A percentile compares a stretch with the other conserved stretches of the same genome.
Evolutionary conservation across 30 jellyfish, hydroid and myxozoan species (phyloP).

Genomic region (Hydractinia echinata): DNA sequence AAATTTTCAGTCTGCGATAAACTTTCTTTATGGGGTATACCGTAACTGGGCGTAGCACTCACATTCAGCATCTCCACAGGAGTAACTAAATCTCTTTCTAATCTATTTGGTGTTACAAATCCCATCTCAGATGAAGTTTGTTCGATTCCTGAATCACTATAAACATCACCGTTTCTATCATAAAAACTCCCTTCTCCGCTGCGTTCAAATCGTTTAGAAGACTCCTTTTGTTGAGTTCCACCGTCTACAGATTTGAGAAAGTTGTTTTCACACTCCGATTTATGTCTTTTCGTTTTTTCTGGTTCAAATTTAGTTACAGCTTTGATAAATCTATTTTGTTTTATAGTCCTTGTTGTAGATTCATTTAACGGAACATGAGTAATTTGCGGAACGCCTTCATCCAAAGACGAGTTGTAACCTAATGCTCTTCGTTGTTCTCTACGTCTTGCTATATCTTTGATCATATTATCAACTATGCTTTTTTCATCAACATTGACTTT

Average conservation of each 20-base stretch:
- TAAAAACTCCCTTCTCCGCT: neutral
- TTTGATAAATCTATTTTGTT: too few species aligned
- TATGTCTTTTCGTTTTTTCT: too few species aligned
- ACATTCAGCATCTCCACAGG: neutral
- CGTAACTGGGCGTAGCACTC: too few species aligned
- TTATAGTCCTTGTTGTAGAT: neutral
- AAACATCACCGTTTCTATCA: neutral
- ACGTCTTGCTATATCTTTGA: conserved; percentile 15
- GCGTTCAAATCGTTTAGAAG: neutral
- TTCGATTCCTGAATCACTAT: conserved; percentile 18
- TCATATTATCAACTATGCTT: neutral
- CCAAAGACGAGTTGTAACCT: neutral
- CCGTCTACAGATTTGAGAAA: neutral
- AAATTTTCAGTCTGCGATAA: too few species aligned
- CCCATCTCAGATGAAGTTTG: conserved; percentile 24
- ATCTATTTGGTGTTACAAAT: neutral
- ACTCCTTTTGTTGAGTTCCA: neutral
- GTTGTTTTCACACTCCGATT: too few species aligned
- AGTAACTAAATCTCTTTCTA: neutral
- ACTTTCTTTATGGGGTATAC: too few species aligned
- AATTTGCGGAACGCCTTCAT: neutral
- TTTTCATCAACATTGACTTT: neutral
- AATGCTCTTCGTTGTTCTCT: conserved; percentile 5
- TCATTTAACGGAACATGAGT: neutral
- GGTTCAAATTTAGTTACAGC: too few species aligned